Evolutionary conservation across 2,888 invertebrate genomes (phyloP), one percentile per base, ranked within the genome.

Genomic region (Druceiella hillmani): DNA sequence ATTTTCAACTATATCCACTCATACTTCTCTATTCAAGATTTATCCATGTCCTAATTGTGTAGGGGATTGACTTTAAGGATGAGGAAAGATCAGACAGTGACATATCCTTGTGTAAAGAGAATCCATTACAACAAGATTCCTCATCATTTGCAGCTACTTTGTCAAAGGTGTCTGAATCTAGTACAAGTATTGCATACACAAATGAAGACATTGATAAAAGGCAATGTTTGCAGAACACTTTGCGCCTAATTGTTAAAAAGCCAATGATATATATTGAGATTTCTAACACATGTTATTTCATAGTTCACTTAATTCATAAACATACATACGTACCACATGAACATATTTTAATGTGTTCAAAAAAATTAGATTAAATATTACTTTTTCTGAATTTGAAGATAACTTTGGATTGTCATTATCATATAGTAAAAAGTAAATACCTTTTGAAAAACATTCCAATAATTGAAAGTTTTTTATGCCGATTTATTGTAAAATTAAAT

Each of bases 311-410:
- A 16, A 25, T 47, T 7, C 27, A 40, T 41, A 44, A 47, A 30
- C 43, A 48, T 32, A 45, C 46, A 5, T 14, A 39, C 14, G 41
- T 46, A 20, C 13, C 22, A 33, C 14, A 29, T 11, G 39, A 33
- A 10, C 37, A 50, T 32, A 43, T 50, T 15, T 22, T n/a, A n/a
- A n/a, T n/a, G n/a, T n/a, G n/a, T 41, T 49, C 17, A 49, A 45
- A 42, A 49, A 49, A 49, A 46, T 42, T 27, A 47, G 43, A 41
- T 29, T 51, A 24, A 45, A 50, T 32, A 47, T 30, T 2, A 11
- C 39, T 38, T 52, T 51, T 36, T 24, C 24, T 24, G 45, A 51
- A 33, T 41, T 50, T 12, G 48, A 40, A 13, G 49, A 52, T 50
- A 38, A 50, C 35, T 53, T 51, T 46, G 39, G 31, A 7, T n/a